These are phyloP conservation scores for Drosophila lini DNA, from an alignment of 1,140 invertebrate species.

Conservation along the genomic window DNA sequence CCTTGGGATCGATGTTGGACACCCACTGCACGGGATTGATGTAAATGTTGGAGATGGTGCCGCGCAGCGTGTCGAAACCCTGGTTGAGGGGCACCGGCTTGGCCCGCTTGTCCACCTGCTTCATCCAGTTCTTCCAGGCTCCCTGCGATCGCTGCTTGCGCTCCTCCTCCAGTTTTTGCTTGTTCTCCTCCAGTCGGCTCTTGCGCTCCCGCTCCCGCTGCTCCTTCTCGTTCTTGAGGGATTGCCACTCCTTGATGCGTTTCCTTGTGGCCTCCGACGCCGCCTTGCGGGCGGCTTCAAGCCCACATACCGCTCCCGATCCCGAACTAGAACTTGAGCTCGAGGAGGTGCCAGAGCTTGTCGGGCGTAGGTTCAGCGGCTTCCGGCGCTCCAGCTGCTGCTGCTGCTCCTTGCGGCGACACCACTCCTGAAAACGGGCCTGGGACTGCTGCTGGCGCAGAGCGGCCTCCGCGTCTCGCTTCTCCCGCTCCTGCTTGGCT, in stretches of 20 bases:
- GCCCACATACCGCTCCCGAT: not conserved
- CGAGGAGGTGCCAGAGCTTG: constrained; percentile 7
- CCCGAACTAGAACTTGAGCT: constrained; percentile 14
- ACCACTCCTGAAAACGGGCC: constrained; percentile 56
- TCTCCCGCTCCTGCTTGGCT: constrained; percentile 44
- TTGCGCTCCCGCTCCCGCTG: constrained; percentile 44
- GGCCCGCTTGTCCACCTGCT: constrained; percentile 49
- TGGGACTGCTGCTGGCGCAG: constrained; percentile 50
- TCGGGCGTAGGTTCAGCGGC: not conserved
- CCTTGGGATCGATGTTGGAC: constrained; percentile 57
- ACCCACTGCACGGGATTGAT: constrained; percentile 69
- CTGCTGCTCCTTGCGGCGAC: constrained; percentile 32
- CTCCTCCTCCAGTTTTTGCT: constrained; percentile 37
- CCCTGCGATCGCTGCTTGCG: constrained; percentile 43
- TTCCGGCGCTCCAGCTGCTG: constrained; percentile 31
- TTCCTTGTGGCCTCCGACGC: constrained; percentile 22
- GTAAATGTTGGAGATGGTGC: constrained; percentile 69
- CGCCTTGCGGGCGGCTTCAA: constrained; percentile 9
- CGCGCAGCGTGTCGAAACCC: constrained; percentile 62
- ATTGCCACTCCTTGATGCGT: constrained; percentile 57
- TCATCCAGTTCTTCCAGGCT: constrained; percentile 71
- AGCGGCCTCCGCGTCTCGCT: constrained; percentile 39
- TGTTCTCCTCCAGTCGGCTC: constrained; percentile 17
- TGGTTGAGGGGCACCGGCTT: constrained; percentile 77
- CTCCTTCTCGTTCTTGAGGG: constrained; percentile 40